These are phyloP conservation scores for Calypte anna DNA, from an alignment of 2,113 vertebrate species.

Conservation along the genomic window DNA sequence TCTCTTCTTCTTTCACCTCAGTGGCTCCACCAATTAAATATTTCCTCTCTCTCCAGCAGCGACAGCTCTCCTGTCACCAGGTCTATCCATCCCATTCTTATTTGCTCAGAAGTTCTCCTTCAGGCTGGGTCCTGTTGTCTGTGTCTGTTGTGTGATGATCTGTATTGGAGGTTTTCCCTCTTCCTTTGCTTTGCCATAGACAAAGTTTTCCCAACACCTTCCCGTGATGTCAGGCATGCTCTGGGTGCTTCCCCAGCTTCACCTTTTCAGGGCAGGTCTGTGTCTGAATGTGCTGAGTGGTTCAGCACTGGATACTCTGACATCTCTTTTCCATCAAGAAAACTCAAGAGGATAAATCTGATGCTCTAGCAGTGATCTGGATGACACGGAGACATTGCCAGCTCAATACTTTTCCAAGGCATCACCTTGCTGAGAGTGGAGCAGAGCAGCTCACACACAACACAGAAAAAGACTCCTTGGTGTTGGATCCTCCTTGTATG, in stretches of 20 bases:
- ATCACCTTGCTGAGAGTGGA: not conserved
- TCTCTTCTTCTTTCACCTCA: constrained; percentile 21
- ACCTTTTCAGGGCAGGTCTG: not conserved
- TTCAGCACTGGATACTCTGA: not conserved
- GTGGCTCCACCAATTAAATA: constrained; percentile 21
- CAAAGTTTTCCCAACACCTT: not conserved
- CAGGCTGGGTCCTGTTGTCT: not conserved
- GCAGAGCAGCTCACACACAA: not conserved
- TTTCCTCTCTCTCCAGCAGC: not conserved
- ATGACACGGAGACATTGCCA: not conserved
- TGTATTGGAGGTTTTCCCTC: not conserved
- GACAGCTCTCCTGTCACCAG: not conserved
- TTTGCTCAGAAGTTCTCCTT: not conserved
- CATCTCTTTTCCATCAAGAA: not conserved
- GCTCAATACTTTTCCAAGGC: not conserved
- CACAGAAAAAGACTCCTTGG: not conserved
- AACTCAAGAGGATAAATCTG: constrained; percentile 4
- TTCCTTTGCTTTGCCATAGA: not conserved
- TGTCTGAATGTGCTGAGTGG: not conserved
- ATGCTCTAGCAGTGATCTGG: not conserved
- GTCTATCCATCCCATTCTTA: not conserved
- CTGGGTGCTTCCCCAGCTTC: not conserved
- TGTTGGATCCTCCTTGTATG: not conserved
- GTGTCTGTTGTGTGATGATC: not conserved
- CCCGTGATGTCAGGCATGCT: rapidly evolving